These are phyloP conservation scores for Neofelis nebulosa DNA, from an alignment of 2,113 vertebrate genomes.

Conservation along the genomic window DNA sequence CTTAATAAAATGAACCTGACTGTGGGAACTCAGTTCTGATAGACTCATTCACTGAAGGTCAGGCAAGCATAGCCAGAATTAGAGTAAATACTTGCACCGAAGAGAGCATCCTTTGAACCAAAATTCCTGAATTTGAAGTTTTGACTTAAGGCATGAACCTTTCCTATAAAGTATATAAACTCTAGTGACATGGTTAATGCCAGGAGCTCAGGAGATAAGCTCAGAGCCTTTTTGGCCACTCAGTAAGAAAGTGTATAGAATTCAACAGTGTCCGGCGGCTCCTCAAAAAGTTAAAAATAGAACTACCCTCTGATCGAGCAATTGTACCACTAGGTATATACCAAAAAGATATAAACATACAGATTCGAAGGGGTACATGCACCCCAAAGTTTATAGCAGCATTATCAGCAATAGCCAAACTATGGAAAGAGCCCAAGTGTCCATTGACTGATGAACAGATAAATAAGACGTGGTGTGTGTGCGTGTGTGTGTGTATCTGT, in stretches of 20 bases:
- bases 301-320: too few relatives aligned
- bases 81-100: background rate
- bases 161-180: background rate
- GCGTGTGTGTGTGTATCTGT: too few relatives aligned
- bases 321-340: too few relatives aligned
- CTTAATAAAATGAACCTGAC: background rate
- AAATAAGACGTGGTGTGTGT: too few relatives aligned
- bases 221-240: background rate
- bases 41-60: background rate
- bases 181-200: background rate
- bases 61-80: background rate
- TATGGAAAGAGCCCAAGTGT: too few relatives aligned
- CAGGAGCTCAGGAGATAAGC: background rate
- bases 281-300: too few relatives aligned
- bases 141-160: background rate
- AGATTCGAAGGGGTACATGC: too few relatives aligned
- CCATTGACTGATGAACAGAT: too few relatives aligned
- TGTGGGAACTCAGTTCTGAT: background rate
- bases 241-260: background rate
- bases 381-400: too few relatives aligned
- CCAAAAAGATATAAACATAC: too few relatives aligned
- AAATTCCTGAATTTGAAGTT: background rate
- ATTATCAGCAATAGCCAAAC: too few relatives aligned
- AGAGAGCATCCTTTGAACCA: background rate
- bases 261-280: background rate